Conservation (phyloP, 1,140 invertebrate genomes). For the Reticulitermes speratus region DNA sequence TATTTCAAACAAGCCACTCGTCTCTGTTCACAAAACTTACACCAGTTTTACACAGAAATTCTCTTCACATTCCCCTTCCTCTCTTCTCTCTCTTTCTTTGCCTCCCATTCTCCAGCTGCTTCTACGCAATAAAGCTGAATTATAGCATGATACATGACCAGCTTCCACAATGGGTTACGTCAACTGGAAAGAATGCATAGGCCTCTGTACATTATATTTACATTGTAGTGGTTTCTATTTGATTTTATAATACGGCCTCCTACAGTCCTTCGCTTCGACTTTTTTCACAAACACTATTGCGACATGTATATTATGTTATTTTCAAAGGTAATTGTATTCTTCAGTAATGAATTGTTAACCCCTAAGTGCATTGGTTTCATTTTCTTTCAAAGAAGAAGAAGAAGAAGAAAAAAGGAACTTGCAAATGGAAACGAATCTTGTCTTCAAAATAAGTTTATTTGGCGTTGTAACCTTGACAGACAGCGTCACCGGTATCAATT, state of each 20-base stretch:
- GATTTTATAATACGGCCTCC: not conserved
- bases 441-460: too few species aligned
- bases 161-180: not conserved
- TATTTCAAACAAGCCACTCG: too few species aligned
- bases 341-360: too few species aligned
- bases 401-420: too few species aligned
- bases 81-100: not conserved
- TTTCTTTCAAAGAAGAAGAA: too few species aligned
- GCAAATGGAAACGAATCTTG: too few species aligned
- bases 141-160: slow-evolving; percentile 2
- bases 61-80: not conserved
- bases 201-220: not conserved
- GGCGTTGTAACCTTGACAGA: too few species aligned
- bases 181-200: not conserved
- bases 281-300: too few species aligned
- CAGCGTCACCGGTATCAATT: too few species aligned
- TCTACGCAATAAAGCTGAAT: not conserved
- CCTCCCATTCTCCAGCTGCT: not conserved
- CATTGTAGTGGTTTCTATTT: not conserved
- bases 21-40: not conserved
- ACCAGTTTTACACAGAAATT: not conserved
- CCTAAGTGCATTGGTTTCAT: too few species aligned
- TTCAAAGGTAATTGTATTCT: too few species aligned
- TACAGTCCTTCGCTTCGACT: not conserved
- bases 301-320: too few species aligned